A percentile compares a stretch with the other conserved stretches of the same genome.
Evolutionary conservation across 2,113 vertebrate genomes (phyloP).

Genomic region (Paratilapia polleni): DNA sequence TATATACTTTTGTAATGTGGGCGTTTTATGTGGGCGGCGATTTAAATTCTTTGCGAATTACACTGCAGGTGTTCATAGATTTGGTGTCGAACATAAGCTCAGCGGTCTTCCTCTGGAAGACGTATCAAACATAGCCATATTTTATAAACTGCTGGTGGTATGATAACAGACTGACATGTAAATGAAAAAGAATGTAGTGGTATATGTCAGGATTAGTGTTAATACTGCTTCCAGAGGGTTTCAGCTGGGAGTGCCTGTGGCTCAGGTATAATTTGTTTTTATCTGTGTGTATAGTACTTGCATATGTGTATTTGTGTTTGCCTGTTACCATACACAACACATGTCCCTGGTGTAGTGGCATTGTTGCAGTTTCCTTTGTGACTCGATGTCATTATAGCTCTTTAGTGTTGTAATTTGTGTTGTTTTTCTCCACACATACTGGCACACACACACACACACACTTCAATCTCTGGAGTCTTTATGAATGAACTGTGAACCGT

Average conservation of each 20-base stretch:
- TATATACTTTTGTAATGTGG: not conserved
- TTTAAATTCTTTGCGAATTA: not conserved
- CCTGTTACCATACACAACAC: not conserved
- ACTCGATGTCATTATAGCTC: not conserved
- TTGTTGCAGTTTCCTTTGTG: constrained; percentile 20
- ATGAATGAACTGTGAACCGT: constrained; percentile 65
- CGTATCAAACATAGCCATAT: not conserved
- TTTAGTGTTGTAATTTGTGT: not conserved
- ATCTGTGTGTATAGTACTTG: not conserved
- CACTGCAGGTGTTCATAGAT: not conserved
- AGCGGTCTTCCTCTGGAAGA: not conserved
- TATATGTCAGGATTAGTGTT: constrained; percentile 9
- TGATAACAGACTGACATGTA: not conserved
- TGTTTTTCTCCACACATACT: not conserved
- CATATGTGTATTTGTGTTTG: not conserved
- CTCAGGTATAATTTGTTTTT: not conserved
- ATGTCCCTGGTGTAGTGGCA: not conserved
- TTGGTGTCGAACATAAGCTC: not conserved
- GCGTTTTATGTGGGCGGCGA: not conserved
- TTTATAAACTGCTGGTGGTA: constrained; percentile 4
- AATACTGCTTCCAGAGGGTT: constrained; percentile 24
- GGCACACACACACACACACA: not conserved
- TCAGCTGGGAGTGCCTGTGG: constrained; percentile 23
- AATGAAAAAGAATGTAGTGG: not conserved
- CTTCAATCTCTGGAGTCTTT: constrained; percentile 36